Percentiles rank a stretch among this genome's conserved stretches.
Conservation (phyloP, 2,797 vertebrate genomes). For the Phrynocephalus forsythii region DNA sequence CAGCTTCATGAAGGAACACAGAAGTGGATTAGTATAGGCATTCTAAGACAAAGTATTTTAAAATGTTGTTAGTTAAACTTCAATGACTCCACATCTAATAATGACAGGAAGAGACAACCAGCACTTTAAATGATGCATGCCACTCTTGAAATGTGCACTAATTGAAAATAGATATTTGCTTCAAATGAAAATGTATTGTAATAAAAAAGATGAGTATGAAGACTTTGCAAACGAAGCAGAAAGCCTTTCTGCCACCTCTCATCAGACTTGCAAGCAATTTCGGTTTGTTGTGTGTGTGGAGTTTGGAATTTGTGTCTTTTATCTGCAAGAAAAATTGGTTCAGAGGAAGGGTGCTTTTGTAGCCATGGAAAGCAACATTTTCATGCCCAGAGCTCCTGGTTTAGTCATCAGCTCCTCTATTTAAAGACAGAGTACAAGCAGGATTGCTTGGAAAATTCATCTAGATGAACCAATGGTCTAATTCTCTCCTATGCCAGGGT, state of each 20-base stretch:
- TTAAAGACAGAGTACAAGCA: neutral
- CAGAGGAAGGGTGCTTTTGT: neutral
- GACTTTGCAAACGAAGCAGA: conserved; percentile 33
- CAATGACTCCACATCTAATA: conserved; percentile 71
- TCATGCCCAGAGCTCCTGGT: too few relatives aligned
- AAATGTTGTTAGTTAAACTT: conserved; percentile 71
- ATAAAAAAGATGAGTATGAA: conserved; percentile 63
- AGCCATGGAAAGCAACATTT: neutral
- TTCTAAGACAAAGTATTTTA: conserved; percentile 51
- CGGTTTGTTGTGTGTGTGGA: rapidly evolving
- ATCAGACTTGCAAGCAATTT: neutral
- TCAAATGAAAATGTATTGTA: conserved; percentile 73
- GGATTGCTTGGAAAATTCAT: neutral
- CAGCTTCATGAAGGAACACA: conserved; percentile 33
- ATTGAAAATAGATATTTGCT: conserved; percentile 77
- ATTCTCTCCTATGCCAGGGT: neutral
- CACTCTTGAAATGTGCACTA: conserved; percentile 70
- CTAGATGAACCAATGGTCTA: neutral
- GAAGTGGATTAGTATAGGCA: conserved; percentile 23
- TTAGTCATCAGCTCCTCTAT: neutral
- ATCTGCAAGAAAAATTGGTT: neutral
- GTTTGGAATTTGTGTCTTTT: neutral
- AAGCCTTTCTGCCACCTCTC: neutral
- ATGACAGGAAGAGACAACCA: conserved; percentile 70
- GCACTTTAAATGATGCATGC: conserved; percentile 71